phyloP scores from a whole-genome alignment of 2,797 vertebrate genomes.

The Oryzias sinensis region DNA sequence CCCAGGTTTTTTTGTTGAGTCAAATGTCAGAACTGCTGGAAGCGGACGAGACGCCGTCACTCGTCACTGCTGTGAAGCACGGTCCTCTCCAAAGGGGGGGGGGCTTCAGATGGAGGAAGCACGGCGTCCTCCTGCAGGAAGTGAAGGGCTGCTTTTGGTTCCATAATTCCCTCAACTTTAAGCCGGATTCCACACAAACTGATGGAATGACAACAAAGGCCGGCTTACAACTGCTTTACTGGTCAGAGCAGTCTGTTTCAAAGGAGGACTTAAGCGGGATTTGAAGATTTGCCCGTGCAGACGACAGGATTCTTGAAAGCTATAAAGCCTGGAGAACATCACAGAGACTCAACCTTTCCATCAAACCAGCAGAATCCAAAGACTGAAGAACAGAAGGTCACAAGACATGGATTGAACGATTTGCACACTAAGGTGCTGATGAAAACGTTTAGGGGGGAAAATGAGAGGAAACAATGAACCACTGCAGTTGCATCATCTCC shows the following conservation, averaged over 20 bases:
- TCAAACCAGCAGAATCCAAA: conserved; percentile 20
- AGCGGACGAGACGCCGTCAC: conserved; percentile 49
- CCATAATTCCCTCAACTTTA: not conserved
- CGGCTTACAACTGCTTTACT: conserved; percentile 8
- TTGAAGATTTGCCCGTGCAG: conserved; percentile 21
- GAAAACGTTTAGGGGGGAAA: conserved; percentile 58
- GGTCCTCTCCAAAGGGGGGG: conserved; percentile 76
- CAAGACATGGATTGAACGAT: conserved; percentile 50
- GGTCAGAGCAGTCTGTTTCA: conserved; percentile 21
- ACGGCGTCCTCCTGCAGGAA: conserved; percentile 41
- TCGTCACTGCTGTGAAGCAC: conserved; percentile 75
- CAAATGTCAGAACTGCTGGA: conserved; percentile 70
- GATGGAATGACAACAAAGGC: conserved; percentile 11
- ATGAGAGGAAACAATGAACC: conserved; percentile 57
- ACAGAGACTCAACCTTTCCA: conserved; percentile 27
- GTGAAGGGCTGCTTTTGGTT: conserved; percentile 15
- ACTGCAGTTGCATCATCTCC: conserved; percentile 27
- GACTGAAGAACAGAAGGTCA: conserved; percentile 37
- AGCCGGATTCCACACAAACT: not conserved
- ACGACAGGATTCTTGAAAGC: conserved; percentile 28
- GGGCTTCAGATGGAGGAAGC: conserved; percentile 56
- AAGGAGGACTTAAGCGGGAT: conserved; percentile 17
- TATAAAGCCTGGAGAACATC: conserved; percentile 10
- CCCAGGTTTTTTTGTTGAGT: conserved; percentile 78
- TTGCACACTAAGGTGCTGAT: conserved; percentile 57